Evolutionary conservation across 35 echinoderm and acorn worm species (phyloP), one percentile per base, ranked within the genome.

Genomic region (Apostichopus californicus): DNA sequence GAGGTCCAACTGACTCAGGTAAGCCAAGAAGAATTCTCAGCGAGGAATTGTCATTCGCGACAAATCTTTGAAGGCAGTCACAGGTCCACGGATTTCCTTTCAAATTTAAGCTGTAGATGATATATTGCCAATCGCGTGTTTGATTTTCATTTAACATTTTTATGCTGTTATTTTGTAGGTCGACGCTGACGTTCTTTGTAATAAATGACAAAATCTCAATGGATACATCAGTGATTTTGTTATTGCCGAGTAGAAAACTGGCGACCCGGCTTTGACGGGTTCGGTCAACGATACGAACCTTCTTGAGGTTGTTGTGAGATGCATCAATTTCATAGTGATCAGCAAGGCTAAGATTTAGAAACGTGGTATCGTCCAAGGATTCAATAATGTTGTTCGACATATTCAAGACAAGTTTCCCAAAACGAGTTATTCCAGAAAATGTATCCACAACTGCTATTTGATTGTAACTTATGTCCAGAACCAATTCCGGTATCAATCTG

Each of bases 21-120:
- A 18, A n/a, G 52, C 9, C 58, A 56, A 14, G 55, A 57, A 85
- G 4, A 14, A 5, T 85, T 22, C 8, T 59, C 15, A 20, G 55
- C 54, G 58, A 21, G 3, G 15, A 56, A 22, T 15, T 58, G 24
- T 6, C 9, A 5, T 85, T 17, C 8, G 81, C 12, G 17, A 85
- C 63, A 10, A 10, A 85, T 15, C 17, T 58, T 5, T 57, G 55
- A 11, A 8, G 0, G 56, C 81, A 85, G n/a, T 85, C 81, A 85
- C 81, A 85, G 22, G 60, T 85, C 14, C 15, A 85, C 0, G 81
- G 81, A 58, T 85, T 85, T 60, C 56, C 81, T 7, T 85, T 56
- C 54, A 85, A 85, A 85, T 85, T 18, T 24, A 85, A 21, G 5
- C 1, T 10, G 52, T 52, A 85, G 13, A 85, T 8, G 1, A 58